phyloP scores from a whole-genome alignment of 2,888 invertebrate species.

The Ophioninae sp. region DNA sequence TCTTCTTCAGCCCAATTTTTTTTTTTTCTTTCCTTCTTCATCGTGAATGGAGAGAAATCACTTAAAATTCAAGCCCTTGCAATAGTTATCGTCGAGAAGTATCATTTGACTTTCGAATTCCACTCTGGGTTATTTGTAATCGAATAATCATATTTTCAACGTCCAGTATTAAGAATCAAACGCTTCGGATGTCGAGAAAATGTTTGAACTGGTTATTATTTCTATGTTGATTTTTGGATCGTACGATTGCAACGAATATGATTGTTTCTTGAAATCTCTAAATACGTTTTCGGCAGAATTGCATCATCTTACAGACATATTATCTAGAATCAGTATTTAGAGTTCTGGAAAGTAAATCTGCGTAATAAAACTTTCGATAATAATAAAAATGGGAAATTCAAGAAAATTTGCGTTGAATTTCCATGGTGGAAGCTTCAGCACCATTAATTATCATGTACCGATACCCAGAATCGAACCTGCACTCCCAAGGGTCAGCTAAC shows the following conservation, averaged over 20 bases:
- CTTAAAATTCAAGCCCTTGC: neutral
- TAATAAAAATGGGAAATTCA: too few relatives aligned
- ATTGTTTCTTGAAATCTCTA: neutral
- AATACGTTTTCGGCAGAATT: neutral
- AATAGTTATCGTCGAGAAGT: neutral
- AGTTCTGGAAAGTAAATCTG: too few relatives aligned
- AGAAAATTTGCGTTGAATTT: neutral
- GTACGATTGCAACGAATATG: neutral
- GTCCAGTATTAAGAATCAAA: neutral
- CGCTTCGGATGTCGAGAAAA: too few relatives aligned
- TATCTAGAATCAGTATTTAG: too few relatives aligned
- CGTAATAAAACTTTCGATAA: too few relatives aligned
- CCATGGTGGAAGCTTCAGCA: neutral
- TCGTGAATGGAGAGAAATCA: neutral
- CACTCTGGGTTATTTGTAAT: neutral
- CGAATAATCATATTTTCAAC: neutral
- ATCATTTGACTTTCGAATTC: neutral
- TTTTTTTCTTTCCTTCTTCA: conserved; percentile 1
- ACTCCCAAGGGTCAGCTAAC: too few relatives aligned
- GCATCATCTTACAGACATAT: too few relatives aligned
- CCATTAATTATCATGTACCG: neutral
- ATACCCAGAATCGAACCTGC: too few relatives aligned
- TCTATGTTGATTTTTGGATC: neutral
- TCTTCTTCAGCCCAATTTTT: conserved; percentile 15
- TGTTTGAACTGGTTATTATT: too few relatives aligned